Evolutionary conservation across 2,113 vertebrate species (phyloP).

Genomic region (Camelus dromedarius): DNA sequence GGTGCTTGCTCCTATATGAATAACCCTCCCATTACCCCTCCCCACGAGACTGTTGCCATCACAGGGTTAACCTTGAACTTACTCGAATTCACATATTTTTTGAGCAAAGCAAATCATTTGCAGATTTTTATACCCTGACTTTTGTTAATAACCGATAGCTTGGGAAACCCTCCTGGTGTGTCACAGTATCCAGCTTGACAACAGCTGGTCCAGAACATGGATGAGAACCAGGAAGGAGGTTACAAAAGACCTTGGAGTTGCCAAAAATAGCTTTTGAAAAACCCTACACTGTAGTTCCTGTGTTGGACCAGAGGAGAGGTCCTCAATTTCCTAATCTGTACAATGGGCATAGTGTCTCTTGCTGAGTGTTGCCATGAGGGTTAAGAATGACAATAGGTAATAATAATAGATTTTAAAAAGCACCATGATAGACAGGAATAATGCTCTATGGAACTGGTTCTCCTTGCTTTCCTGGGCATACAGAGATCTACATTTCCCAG

Average conservation of each 20-base stretch:
- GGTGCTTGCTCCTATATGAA: no score
- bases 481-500: constrained; percentile 31
- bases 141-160: not conserved
- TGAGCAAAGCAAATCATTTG: not conserved
- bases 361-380: not conserved
- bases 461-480: not conserved
- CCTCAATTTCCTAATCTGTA: not conserved
- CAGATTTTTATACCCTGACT: not conserved
- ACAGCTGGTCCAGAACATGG: not conserved
- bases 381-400: not conserved
- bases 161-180: not conserved
- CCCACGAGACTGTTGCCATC: not conserved
- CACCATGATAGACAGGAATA: not conserved
- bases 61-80: not conserved
- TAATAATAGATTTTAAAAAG: not conserved
- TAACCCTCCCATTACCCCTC: not conserved
- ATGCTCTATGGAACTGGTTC: not conserved
- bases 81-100: not conserved
- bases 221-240: not conserved
- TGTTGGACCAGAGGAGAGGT: not conserved
- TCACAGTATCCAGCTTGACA: not conserved
- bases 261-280: not conserved
- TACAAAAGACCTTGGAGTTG: not conserved
- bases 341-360: not conserved
- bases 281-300: not conserved